Percentiles rank a stretch among this genome's conserved stretches.
Evolutionary conservation across 2,797 vertebrate species (phyloP).

Genomic region (Falco berigora): DNA sequence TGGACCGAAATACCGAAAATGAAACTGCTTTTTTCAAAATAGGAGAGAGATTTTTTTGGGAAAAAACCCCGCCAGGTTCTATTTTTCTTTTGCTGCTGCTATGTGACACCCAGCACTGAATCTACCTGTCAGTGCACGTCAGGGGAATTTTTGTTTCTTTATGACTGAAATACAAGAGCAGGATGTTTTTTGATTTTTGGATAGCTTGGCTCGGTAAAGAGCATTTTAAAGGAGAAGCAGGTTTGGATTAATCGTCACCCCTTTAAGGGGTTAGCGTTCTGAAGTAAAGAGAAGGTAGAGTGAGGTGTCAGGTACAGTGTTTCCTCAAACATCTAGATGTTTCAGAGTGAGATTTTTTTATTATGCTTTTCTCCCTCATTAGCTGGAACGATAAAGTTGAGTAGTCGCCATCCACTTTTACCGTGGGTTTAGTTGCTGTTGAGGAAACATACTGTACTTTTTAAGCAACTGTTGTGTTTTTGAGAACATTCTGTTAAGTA

Average conservation of each 20-base stretch:
- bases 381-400: background rate
- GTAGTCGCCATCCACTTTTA: background rate
- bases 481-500: background rate
- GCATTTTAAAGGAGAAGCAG: background rate
- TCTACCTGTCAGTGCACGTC: background rate
- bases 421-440: background rate
- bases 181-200: background rate
- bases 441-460: accelerated
- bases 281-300: background rate
- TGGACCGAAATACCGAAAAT: background rate
- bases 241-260: background rate
- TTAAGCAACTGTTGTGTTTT: background rate
- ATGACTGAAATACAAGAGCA: background rate
- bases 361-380: accelerated
- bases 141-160: background rate
- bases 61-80: background rate
- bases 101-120: background rate
- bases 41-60: background rate
- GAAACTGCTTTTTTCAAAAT: background rate
- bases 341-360: background rate
- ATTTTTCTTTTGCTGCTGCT: background rate
- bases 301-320: background rate
- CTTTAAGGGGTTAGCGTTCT: background rate
- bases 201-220: background rate
- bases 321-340: background rate